Conservation (phyloP, 2,888 invertebrate species). For the Eupithecia abbreviata region DNA sequence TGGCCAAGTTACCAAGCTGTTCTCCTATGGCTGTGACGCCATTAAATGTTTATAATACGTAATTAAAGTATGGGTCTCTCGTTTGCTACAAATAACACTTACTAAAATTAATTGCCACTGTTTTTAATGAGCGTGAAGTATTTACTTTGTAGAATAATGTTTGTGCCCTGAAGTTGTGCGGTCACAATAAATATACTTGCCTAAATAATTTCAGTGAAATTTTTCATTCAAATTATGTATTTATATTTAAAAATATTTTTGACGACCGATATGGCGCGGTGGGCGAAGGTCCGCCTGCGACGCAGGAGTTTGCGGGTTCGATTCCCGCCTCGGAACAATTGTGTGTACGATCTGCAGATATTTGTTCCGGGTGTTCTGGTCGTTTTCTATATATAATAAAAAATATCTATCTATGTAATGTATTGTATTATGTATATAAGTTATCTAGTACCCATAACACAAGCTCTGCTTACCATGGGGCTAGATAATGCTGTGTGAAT, state of each 20-base stretch:
- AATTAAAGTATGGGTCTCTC: conserved; percentile 43
- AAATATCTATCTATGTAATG: too few species aligned
- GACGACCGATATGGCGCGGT: too few species aligned
- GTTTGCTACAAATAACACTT: conserved; percentile 44
- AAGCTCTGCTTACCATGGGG: too few species aligned
- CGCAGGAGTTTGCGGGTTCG: too few species aligned
- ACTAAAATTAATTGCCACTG: conserved; percentile 35
- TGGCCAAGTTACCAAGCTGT: conserved; percentile 1
- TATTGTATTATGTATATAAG: too few species aligned
- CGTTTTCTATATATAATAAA: too few species aligned
- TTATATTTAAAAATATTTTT: neutral
- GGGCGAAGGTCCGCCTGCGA: too few species aligned
- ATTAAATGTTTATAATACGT: conserved; percentile 34
- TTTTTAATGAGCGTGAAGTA: conserved; percentile 27
- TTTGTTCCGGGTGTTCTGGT: too few species aligned
- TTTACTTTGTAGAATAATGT: conserved; percentile 4
- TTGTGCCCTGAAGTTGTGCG: neutral
- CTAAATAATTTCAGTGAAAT: neutral
- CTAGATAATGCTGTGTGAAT: too few species aligned
- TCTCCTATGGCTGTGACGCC: conserved; percentile 9
- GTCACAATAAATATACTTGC: neutral
- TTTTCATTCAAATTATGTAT: neutral
- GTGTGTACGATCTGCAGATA: too few species aligned
- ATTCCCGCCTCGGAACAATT: too few species aligned
- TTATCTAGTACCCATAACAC: too few species aligned